Evolutionary conservation across 2,113 vertebrate genomes (phyloP).

Genomic region (Lepisosteus osseus): DNA sequence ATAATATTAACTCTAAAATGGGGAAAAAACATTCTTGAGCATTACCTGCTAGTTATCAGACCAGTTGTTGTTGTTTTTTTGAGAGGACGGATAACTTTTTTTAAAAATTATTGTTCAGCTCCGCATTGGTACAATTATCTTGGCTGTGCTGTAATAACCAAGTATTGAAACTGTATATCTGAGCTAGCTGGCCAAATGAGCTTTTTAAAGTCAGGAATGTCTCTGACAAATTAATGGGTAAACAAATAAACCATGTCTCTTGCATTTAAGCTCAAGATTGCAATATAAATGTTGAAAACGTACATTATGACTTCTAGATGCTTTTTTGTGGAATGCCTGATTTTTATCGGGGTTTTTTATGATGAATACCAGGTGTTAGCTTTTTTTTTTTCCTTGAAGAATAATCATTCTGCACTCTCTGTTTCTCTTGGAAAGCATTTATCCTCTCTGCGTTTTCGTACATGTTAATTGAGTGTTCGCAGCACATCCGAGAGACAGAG

Average conservation of each 20-base stretch:
- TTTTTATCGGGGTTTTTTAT: not conserved
- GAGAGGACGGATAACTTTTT: slow-evolving; percentile 32
- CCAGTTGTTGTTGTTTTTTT: slow-evolving; percentile 13
- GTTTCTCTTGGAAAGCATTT: slow-evolving; percentile 28
- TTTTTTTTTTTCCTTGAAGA: not conserved
- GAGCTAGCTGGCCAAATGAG: slow-evolving; percentile 39
- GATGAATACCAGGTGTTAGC: not conserved
- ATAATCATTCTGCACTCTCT: not conserved
- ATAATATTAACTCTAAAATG: no score
- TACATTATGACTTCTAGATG: slow-evolving; percentile 26
- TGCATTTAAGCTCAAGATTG: slow-evolving; percentile 63
- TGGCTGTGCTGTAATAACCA: slow-evolving; percentile 41
- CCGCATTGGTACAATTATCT: slow-evolving; percentile 49
- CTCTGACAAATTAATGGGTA: slow-evolving; percentile 33
- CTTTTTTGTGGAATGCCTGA: slow-evolving; percentile 37
- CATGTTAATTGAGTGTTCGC: not conserved
- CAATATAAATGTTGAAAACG: slow-evolving; percentile 67
- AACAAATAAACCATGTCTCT: slow-evolving; percentile 42
- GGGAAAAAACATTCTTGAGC: slow-evolving; percentile 18
- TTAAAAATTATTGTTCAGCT: slow-evolving; percentile 40
- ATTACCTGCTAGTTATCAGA: slow-evolving; percentile 10
- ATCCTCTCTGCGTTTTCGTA: not conserved
- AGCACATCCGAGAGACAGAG: not conserved
- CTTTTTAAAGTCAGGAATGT: slow-evolving; percentile 42
- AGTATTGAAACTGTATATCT: slow-evolving; percentile 61